Percentiles rank a stretch among this genome's conserved stretches.
Evolutionary conservation across 2,113 vertebrate species (phyloP).

Genomic region (Xerus inauris): DNA sequence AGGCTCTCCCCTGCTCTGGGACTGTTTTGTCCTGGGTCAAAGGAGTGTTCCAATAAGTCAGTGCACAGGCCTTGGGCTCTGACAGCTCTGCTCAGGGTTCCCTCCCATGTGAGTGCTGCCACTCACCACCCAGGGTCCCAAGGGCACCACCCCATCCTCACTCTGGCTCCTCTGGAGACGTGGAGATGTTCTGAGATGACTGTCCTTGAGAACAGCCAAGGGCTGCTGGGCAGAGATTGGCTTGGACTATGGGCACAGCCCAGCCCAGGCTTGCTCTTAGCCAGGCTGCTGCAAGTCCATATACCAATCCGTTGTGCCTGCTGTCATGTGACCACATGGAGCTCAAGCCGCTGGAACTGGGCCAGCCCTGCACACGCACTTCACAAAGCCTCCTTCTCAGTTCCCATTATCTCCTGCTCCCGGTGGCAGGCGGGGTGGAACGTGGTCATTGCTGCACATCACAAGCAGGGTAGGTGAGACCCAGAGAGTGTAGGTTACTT

Average conservation of each 20-base stretch:
- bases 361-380: neutral
- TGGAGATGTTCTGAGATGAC: neutral
- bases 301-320: accelerated
- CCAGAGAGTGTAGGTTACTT: neutral
- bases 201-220: neutral
- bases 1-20: neutral
- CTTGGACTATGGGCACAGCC: neutral
- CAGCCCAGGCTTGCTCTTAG: neutral
- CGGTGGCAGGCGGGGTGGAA: neutral
- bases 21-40: neutral
- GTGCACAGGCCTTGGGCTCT: neutral
- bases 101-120: neutral
- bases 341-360: neutral
- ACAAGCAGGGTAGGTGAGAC: neutral
- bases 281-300: neutral
- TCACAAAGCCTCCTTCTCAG: no score
- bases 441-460: neutral
- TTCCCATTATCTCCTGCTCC: accelerated
- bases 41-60: neutral
- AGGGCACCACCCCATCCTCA: neutral
- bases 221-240: neutral
- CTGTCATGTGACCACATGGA: neutral
- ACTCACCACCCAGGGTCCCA: neutral
- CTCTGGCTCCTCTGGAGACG: neutral
- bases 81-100: neutral